Evolutionary conservation across 1,140 invertebrate genomes (phyloP).

Genomic region (Scaptomyza hsui): DNA sequence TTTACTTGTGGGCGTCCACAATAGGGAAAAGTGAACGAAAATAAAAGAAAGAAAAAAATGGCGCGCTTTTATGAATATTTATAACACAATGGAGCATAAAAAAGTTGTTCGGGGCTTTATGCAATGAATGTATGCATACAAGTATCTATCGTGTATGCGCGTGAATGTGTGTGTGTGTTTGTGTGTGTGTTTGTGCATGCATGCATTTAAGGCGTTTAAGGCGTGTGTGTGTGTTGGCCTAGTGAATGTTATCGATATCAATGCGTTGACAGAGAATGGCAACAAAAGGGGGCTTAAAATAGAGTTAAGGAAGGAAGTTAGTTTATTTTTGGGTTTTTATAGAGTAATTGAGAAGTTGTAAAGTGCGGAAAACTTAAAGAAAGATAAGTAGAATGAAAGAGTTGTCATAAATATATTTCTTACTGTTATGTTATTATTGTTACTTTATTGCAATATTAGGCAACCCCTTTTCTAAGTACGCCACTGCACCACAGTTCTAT

Average conservation of each 20-base stretch:
- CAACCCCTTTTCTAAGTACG: neutral
- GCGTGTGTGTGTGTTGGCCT: neutral
- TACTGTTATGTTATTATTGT: no score
- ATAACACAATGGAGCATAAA: slow-evolving; percentile 78
- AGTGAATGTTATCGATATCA: slow-evolving; percentile 52
- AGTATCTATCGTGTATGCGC: slow-evolving; percentile 11
- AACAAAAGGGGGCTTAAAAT: slow-evolving; percentile 15
- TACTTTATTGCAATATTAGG: neutral
- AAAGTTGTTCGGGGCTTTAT: slow-evolving; percentile 59
- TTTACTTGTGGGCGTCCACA: slow-evolving; percentile 60
- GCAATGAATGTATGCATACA: slow-evolving; percentile 30
- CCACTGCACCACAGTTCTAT: neutral
- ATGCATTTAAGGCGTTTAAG: slow-evolving; percentile 30
- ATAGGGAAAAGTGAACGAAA: neutral
- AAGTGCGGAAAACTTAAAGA: neutral
- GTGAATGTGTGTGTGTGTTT: neutral
- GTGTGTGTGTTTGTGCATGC: slow-evolving; percentile 9
- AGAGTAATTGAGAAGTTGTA: slow-evolving; percentile 4
- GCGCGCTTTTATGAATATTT: slow-evolving; percentile 76
- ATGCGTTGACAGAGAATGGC: slow-evolving; percentile 45
- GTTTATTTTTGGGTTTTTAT: slow-evolving; percentile 13
- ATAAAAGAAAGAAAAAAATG: slow-evolving; percentile 44
- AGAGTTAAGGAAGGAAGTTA: neutral
- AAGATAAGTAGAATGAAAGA: neutral
- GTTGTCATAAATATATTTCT: neutral